Evolutionary conservation across 2,797 vertebrate genomes (phyloP), one percentile per base, ranked within the genome.

Genomic region (Prunella strophiata): DNA sequence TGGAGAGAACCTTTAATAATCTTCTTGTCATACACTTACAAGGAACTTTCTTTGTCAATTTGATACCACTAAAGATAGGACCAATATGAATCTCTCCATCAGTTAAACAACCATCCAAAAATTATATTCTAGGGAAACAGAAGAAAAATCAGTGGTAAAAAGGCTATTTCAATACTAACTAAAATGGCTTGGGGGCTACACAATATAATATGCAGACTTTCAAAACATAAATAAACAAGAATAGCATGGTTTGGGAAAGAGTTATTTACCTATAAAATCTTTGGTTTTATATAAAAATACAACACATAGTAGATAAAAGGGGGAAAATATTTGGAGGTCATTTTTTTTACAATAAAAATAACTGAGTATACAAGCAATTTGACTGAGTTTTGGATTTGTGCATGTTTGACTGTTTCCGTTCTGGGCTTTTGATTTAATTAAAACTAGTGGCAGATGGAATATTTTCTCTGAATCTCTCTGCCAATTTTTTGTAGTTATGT

Each of bases 391-490:
- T 74, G 43, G 8, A 2, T 67, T 82, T 85, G 54, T 65, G 16
- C 11, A n/a, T 57, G 13, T 68, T 89, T 73, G 30, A 66, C 74
- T 72, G 32, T 82, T 92, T 94, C 87, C 40, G 52, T 92, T 91
- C 87, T n/a, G 52, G 42, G 21, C 1, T 92, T 91, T 63, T 95
- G 63, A 92, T 93, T 93, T 89, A 85, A 93, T 89, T 96, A 91
- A 92, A 94, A 83, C 65, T 68, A 65, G 45, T n/a, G 23, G 72
- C 86, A 94, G 88, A 92, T 89, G 68, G 72, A 87, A 85, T 94
- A 91, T 89, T 71, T 91, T 85, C 59, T 87, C 83, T 58, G 22
- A 90, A 76, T 74, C 6, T 76, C 34, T 63, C 78, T 89, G 62
- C 81, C 89, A 94, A 68, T 71, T 88, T 94, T 91, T 79, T 77